Percentiles rank a stretch among this genome's conserved stretches.
Evolutionary conservation across 2,113 vertebrate genomes (phyloP).

Genomic region (Bathybates hornii): DNA sequence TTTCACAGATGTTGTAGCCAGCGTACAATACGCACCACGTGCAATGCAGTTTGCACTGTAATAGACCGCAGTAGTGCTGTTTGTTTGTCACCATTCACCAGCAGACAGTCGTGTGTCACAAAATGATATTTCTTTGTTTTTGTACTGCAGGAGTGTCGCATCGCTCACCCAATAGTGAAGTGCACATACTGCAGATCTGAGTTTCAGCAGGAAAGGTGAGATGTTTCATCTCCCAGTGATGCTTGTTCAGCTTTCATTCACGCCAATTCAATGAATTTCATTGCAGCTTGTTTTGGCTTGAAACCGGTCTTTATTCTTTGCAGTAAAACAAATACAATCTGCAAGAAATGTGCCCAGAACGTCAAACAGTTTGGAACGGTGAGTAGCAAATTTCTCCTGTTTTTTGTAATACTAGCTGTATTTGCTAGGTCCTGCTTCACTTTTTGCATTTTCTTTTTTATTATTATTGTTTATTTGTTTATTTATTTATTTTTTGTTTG

Average conservation of each 20-base stretch:
- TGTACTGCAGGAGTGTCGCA: constrained; percentile 86
- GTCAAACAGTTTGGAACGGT: constrained; percentile 98
- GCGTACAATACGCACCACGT: background rate
- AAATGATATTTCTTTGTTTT: constrained; percentile 7
- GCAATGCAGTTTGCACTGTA: background rate
- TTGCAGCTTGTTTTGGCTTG: background rate
- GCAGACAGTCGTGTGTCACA: background rate
- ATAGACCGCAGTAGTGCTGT: background rate
- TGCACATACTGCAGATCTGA: constrained; percentile 97
- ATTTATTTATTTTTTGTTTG: background rate
- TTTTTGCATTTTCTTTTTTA: background rate
- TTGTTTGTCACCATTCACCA: background rate
- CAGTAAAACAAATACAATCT: constrained; percentile 99
- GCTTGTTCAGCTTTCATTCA: background rate
- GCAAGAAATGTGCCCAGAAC: constrained; percentile 99
- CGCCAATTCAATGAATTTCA: background rate
- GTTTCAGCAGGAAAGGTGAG: constrained; percentile 96
- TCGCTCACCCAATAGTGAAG: constrained; percentile 96
- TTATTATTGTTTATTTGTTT: background rate
- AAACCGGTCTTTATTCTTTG: background rate
- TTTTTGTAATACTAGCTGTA: background rate
- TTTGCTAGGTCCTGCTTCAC: background rate
- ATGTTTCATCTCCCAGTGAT: background rate
- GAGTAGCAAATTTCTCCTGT: constrained; percentile 51
- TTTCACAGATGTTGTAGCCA: background rate